A percentile compares a stretch with the other conserved stretches of the same genome.
phyloP scores from a whole-genome alignment of 64 coral and sea anemone genomes.

The Platygyra sinensis region DNA sequence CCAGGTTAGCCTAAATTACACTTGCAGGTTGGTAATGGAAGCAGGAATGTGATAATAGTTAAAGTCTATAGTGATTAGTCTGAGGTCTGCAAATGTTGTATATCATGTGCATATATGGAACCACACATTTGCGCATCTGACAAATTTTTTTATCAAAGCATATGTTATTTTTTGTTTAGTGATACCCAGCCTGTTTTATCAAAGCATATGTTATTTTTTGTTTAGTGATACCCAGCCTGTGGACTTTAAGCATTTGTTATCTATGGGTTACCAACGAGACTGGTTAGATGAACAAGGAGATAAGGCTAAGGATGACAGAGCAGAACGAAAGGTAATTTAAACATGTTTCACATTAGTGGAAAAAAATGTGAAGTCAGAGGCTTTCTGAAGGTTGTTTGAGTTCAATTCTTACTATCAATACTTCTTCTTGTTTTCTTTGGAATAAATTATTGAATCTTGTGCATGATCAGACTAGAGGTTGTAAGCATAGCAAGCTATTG shows the following conservation, averaged over 20 bases:
- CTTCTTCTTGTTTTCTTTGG: neutral
- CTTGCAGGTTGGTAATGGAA: no score
- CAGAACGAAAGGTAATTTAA: constrained; percentile 56
- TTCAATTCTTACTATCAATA: no score
- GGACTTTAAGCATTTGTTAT: constrained; percentile 71
- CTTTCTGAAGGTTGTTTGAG: no score
- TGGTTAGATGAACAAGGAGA: constrained; percentile 77
- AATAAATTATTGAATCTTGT: neutral
- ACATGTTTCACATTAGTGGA: neutral
- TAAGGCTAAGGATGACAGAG: constrained; percentile 40
- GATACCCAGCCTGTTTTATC: constrained; percentile 69
- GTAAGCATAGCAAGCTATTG: no score
- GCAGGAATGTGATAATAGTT: no score
- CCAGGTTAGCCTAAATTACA: no score
- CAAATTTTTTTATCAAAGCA: constrained; percentile 32
- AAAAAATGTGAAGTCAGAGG: no score
- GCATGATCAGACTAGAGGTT: no score
- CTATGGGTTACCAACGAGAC: constrained; percentile 84
- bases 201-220: constrained; percentile 56
- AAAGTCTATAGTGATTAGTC: no score
- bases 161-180: constrained; percentile 52
- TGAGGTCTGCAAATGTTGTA: no score
- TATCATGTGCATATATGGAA: no score
- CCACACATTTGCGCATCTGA: no score
- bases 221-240: constrained; percentile 62